phyloP scores from a whole-genome alignment of 2,113 vertebrate species.

The Bufo gargarizans region DNA sequence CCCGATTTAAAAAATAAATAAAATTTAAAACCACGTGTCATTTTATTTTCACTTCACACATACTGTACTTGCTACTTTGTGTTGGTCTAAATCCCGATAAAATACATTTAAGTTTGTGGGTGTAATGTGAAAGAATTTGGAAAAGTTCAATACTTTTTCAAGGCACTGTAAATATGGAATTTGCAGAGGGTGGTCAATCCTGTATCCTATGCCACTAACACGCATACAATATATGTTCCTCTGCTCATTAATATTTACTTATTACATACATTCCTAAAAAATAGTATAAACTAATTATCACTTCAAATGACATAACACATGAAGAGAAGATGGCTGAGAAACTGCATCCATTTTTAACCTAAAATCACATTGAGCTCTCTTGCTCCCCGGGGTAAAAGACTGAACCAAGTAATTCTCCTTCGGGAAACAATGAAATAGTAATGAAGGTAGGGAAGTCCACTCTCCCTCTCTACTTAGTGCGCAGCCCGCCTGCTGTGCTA shows the following conservation, averaged over 20 bases:
- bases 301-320: background rate
- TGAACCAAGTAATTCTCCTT: slow-evolving; percentile 16
- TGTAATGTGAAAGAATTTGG: too few species aligned
- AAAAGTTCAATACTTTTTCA: too few species aligned
- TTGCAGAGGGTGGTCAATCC: too few species aligned
- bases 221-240: background rate
- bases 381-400: background rate
- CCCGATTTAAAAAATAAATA: too few species aligned
- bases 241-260: background rate
- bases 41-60: too few species aligned
- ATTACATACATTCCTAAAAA: background rate
- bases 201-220: too few species aligned
- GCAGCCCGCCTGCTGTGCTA: slow-evolving; percentile 63
- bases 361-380: background rate
- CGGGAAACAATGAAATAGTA: slow-evolving; percentile 69
- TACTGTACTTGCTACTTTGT: too few species aligned
- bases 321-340: background rate
- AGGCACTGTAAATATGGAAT: too few species aligned
- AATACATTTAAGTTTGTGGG: too few species aligned
- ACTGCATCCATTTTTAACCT: slow-evolving; percentile 12
- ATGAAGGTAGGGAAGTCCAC: slow-evolving; percentile 63
- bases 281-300: background rate
- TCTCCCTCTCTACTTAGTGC: slow-evolving; percentile 42
- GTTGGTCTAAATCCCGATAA: too few species aligned
- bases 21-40: too few species aligned